A percentile compares a stretch with the other conserved stretches of the same genome.
phyloP scores from a whole-genome alignment of 1,140 invertebrate species.

The Drosophila quadrilineata region DNA sequence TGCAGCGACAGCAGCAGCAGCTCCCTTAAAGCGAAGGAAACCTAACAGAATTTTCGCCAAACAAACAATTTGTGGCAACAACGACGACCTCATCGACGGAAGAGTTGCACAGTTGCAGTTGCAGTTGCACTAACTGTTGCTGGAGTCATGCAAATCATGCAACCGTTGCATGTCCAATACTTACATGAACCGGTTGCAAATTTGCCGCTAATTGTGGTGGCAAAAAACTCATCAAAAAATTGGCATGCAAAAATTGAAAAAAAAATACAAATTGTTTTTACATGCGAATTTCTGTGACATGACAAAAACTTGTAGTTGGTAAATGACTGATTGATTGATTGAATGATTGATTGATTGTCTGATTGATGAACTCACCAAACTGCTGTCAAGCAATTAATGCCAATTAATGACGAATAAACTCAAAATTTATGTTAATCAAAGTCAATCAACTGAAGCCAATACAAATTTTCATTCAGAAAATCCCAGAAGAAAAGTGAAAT shows the following conservation, averaged over 20 bases:
- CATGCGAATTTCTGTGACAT: slow-evolving; percentile 46
- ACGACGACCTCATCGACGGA: background rate
- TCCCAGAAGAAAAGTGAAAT: slow-evolving; percentile 15
- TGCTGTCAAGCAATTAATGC: slow-evolving; percentile 52
- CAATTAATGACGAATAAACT: slow-evolving; percentile 38
- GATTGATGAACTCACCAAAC: slow-evolving; percentile 60
- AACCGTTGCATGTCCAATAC: slow-evolving; percentile 27
- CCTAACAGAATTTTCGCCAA: slow-evolving; percentile 9
- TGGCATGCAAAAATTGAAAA: slow-evolving; percentile 8
- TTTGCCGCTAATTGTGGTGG: slow-evolving; percentile 58
- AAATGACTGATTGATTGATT: slow-evolving; percentile 53
- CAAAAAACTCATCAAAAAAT: slow-evolving; percentile 52
- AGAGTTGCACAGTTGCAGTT: background rate
- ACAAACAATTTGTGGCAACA: slow-evolving; percentile 4
- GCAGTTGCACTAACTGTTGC: too few species aligned
- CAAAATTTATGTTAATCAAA: slow-evolving; percentile 74
- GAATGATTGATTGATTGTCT: slow-evolving; percentile 24
- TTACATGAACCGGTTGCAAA: slow-evolving; percentile 41
- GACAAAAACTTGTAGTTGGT: slow-evolving; percentile 35
- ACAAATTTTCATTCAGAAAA: background rate
- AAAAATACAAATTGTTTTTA: too few species aligned
- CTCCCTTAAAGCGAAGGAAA: slow-evolving; percentile 11
- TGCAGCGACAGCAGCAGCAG: slow-evolving; percentile 19
- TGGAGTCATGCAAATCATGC: slow-evolving; percentile 8
- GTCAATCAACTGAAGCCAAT: slow-evolving; percentile 2